These are phyloP conservation scores for Epizoanthus rinbou DNA, from an alignment of 92 coral and sea anemone species.

Conservation along the genomic window DNA sequence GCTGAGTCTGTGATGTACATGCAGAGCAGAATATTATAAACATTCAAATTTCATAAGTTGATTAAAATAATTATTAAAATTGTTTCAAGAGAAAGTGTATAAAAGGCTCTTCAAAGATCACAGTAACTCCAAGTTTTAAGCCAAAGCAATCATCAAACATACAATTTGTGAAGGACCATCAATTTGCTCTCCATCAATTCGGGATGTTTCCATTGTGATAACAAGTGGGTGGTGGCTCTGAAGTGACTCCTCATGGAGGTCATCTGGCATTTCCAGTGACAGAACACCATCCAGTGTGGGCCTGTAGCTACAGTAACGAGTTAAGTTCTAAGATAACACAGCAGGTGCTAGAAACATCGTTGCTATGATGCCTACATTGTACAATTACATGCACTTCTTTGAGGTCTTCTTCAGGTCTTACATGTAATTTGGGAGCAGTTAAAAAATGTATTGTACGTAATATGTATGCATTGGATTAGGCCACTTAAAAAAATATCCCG, in stretches of 20 bases:
- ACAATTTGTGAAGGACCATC: slow-evolving; percentile 36
- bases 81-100: neutral
- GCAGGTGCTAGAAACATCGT: no score
- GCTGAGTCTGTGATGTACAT: no score
- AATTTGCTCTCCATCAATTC: slow-evolving; percentile 7
- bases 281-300: slow-evolving; percentile 25
- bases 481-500: no score
- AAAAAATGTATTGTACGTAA: no score
- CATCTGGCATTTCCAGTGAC: slow-evolving; percentile 29
- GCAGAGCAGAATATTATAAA: no score
- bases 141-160: neutral
- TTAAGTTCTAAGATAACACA: slow-evolving; percentile 2
- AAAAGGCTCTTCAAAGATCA: neutral
- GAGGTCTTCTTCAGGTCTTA: no score
- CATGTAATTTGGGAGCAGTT: no score
- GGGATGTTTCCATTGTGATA: slow-evolving; percentile 13
- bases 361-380: no score
- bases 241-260: neutral
- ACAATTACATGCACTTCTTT: no score
- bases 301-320: slow-evolving; percentile 11
- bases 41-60: no score
- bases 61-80: no score
- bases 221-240: slow-evolving; percentile 20
- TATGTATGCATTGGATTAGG: no score
- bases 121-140: neutral